Evolutionary conservation across 1,140 invertebrate genomes (phyloP).

Genomic region (Elysia chlorotica): DNA sequence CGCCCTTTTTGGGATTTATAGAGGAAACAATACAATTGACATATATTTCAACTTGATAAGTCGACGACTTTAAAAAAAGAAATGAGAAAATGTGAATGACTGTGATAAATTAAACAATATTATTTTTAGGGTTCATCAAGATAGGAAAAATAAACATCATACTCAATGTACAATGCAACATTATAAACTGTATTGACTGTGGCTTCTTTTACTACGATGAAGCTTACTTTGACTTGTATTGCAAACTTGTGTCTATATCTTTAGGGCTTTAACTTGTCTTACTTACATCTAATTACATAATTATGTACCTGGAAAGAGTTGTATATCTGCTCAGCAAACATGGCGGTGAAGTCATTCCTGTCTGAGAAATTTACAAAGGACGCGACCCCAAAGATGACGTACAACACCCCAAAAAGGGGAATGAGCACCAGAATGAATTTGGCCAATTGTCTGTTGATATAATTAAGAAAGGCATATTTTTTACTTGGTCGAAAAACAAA

Average conservation of each 20-base stretch:
- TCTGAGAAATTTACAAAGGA: conserved; percentile 40
- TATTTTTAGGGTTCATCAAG: too few relatives aligned
- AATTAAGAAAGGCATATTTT: too few relatives aligned
- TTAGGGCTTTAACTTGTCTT: neutral
- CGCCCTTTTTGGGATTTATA: too few relatives aligned
- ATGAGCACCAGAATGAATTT: conserved; percentile 78
- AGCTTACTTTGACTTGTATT: too few relatives aligned
- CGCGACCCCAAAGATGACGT: conserved; percentile 66
- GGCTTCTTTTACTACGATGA: neutral
- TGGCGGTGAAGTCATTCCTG: conserved; percentile 70
- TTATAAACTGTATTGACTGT: neutral
- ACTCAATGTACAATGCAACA: neutral
- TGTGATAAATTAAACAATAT: too few relatives aligned
- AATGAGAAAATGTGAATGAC: too few relatives aligned
- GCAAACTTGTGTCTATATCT: neutral
- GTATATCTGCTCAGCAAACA: conserved; percentile 75
- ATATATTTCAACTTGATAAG: too few relatives aligned
- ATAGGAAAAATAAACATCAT: neutral
- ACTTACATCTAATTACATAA: neutral
- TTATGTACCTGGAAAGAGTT: conserved; percentile 75
- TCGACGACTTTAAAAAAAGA: too few relatives aligned
- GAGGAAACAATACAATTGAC: too few relatives aligned
- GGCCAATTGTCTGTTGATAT: conserved; percentile 65
- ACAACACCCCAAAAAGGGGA: conserved; percentile 79
- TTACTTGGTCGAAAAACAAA: too few relatives aligned